Conservation (phyloP, 2,113 vertebrate genomes). For the Hyperoodon ampullatus region DNA sequence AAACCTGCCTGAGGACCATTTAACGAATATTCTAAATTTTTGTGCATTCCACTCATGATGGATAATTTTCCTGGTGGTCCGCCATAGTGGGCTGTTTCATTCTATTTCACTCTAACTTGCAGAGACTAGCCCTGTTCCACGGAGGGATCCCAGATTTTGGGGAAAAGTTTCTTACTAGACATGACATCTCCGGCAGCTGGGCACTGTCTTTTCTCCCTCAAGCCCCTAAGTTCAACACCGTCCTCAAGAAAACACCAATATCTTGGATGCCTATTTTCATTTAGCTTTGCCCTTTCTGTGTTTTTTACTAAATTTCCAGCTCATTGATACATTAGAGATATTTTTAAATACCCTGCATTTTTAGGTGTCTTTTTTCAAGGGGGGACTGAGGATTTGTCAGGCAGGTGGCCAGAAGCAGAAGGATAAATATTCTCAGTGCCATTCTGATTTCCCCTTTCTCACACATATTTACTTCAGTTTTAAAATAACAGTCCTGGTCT, state of each 20-base stretch:
- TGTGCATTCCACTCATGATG: background rate
- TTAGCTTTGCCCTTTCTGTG: background rate
- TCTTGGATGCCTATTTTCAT: background rate
- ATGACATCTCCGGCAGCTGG: background rate
- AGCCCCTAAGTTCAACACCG: background rate
- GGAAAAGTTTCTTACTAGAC: background rate
- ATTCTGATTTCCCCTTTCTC: background rate
- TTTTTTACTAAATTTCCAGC: background rate
- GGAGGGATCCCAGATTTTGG: background rate
- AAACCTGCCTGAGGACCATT: background rate
- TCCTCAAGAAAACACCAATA: background rate
- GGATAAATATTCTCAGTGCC: background rate
- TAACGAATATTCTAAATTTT: background rate
- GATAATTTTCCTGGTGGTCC: background rate
- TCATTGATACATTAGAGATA: background rate
- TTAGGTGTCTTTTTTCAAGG: background rate
- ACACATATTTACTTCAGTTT: background rate
- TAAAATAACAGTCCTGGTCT: background rate
- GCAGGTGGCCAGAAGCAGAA: background rate
- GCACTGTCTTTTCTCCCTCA: background rate
- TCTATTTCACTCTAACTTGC: background rate
- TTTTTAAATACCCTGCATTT: background rate
- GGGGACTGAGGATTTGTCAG: accelerated
- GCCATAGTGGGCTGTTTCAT: background rate
- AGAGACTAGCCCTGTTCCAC: background rate